Conservation (phyloP, 2,113 vertebrate species). For the Microtus oregoni region DNA sequence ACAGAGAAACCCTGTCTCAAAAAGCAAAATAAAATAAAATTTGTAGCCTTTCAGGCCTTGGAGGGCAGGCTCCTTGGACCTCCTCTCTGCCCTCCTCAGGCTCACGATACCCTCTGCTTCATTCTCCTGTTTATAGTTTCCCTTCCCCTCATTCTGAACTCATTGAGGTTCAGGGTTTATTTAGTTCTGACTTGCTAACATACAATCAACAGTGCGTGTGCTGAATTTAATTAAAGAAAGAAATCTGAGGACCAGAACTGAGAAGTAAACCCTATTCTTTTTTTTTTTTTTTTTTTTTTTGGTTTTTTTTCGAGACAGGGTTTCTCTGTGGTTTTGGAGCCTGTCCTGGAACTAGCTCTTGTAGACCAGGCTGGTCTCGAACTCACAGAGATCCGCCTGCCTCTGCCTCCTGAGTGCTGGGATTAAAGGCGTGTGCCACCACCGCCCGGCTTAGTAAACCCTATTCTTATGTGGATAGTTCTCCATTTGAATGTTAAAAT, state of each 20-base stretch:
- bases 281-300: too few species aligned
- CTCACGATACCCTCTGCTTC: background rate
- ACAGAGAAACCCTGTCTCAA: background rate
- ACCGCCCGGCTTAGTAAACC: background rate
- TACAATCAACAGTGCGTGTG: background rate
- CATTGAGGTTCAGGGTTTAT: background rate
- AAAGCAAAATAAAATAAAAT: too few species aligned
- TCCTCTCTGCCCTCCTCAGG: background rate
- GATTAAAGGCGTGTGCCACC: too few species aligned
- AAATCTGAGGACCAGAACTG: background rate
- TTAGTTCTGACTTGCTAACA: slow-evolving; percentile 37
- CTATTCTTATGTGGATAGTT: background rate
- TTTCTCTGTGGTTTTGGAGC: too few species aligned
- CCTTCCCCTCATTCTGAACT: background rate
- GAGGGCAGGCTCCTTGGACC: background rate
- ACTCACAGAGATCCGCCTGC: too few species aligned
- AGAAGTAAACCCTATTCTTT: background rate
- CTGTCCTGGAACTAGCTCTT: too few species aligned
- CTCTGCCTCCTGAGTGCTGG: too few species aligned
- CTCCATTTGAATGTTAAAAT: background rate
- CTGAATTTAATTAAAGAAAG: background rate
- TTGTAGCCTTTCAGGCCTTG: background rate
- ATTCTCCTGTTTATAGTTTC: background rate
- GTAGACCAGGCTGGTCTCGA: too few species aligned
- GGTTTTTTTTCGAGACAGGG: too few species aligned